Evolutionary conservation across 2,888 invertebrate species (phyloP), one percentile per base, ranked within the genome.

Genomic region (Drosophila ustulata): DNA sequence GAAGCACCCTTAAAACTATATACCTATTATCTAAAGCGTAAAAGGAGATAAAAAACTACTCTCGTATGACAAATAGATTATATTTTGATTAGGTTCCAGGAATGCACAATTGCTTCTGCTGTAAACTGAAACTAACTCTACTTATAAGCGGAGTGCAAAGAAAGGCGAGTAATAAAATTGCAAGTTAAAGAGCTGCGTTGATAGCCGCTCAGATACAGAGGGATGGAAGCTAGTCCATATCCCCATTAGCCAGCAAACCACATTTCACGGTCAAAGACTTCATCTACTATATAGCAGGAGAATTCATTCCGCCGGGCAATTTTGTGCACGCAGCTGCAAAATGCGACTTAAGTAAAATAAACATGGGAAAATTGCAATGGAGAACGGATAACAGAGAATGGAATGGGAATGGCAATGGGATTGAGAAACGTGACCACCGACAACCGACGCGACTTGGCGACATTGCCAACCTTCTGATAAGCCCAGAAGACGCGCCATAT

Each of bases 381-480:
- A 41, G 8, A 72, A 57, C 30, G 25, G 26, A 6, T 28, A 51
- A n/a, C 9, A 9, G 46, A 26, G 45, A 59, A 30, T 49, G 6
- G n/a, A 4, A 52, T 45, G 41, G 50, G 32, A 18, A 26, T 47
- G 56, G 45, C n/a, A 52, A 41, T 18, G 39, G 39, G 53, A 18
- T 45, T 45, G 45, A 43, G 56, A 76, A 76, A 83, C 78, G 73
- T 83, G 81, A 79, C 81, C 79, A 68, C 6, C 66, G 71, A 67
- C 56, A 75, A 66, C 66, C 57, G 71, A 43, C 23, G 50, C 32
- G 64, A 71, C 76, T 82, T 57, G 83, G 76, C 64, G 77, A 75
- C 66, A 79, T 49, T 62, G 66, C 58, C 66, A 43, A 56, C 43
- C 66, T 56, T 58, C 41, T 70, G 65, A 78, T 59, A 57, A 63